Evolutionary conservation across 2,888 invertebrate genomes (phyloP), one percentile per base, ranked within the genome.

Genomic region (Andrena dorsata): DNA sequence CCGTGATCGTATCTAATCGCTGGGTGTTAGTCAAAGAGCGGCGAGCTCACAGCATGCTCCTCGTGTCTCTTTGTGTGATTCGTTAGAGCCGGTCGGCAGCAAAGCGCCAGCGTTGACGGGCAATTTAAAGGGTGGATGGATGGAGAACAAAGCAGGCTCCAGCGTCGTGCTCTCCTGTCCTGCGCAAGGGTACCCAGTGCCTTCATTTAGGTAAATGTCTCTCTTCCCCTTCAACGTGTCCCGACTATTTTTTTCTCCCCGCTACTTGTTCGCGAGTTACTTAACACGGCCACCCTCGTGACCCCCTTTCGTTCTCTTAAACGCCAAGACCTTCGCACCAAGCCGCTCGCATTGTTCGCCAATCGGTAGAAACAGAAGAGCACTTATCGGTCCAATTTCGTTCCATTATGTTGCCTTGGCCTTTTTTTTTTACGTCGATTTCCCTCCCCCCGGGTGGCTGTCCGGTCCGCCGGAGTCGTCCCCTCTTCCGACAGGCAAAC

Each of bases 171-270:
- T 96, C 88, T 93, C 96, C 91, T 97, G 97, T 93, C 96, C 96
- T 71, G 97, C 97, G 86, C 97, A 97, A 94, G 96, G 96, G 88
- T 97, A 94, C 94, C 97, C 97, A 64, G 96, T 97, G 86, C 97
- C 97, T 87, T 92, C 95, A 74, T 96, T 96, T 95, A 96, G 96
- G 96, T 97, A 95, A 94, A 82, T 76, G 64, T 53, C 60, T 61
- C 30, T 23, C 35, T 56, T 49, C 20, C 74, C 41, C 74, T 13
- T 72, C 56, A 26, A 68, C 58, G 13, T 72, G 23, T 20, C 10
- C 23, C 53, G 41, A 41, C 41, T 64, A 41, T 30, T 60, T 58
- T 23, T 26, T 60, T 10, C n/a, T 41, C 26, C 23, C 56, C 23
- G 23, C 68, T 35, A 49, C 68, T 23, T 20, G 68, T 6, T 20